These are phyloP conservation scores for Periparus ater DNA, from an alignment of 2,797 vertebrate genomes.

Conservation along the genomic window DNA sequence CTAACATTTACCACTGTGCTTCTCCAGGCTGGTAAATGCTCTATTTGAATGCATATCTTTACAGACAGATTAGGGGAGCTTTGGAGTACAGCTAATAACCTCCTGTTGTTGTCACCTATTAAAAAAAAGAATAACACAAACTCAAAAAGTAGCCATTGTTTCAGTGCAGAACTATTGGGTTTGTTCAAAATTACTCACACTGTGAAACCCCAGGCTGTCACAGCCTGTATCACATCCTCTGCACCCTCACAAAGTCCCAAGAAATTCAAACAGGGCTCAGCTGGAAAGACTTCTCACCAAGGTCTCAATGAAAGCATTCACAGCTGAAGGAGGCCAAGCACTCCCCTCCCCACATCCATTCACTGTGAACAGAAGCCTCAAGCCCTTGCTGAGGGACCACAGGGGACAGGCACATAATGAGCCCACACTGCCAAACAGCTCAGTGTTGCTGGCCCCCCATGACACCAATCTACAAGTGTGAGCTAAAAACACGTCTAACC, in stretches of 20 bases:
- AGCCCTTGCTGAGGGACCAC: background rate
- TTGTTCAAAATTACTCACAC: background rate
- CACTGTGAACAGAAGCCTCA: background rate
- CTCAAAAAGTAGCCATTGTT: background rate
- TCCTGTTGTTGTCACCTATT: background rate
- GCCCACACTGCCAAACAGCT: slow-evolving; percentile 28
- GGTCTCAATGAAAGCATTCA: slow-evolving; percentile 30
- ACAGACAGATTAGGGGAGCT: background rate
- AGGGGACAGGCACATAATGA: slow-evolving; percentile 31
- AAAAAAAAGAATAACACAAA: background rate
- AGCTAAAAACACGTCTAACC: slow-evolving; percentile 33
- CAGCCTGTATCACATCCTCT: background rate
- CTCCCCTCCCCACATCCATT: background rate
- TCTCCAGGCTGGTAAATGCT: background rate
- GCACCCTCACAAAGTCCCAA: background rate
- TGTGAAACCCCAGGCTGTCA: background rate
- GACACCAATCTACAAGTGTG: slow-evolving; percentile 39
- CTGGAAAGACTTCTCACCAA: background rate
- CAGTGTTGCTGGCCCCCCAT: background rate
- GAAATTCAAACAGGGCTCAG: background rate
- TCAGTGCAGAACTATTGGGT: background rate
- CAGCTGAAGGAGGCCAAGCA: background rate
- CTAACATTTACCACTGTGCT: background rate
- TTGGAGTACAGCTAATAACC: background rate
- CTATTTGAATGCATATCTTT: background rate